Percentiles rank a stretch among this genome's conserved stretches.
These are phyloP conservation scores for Liolophura sinensis DNA, from an alignment of 1,140 invertebrate genomes.

Conservation along the genomic window DNA sequence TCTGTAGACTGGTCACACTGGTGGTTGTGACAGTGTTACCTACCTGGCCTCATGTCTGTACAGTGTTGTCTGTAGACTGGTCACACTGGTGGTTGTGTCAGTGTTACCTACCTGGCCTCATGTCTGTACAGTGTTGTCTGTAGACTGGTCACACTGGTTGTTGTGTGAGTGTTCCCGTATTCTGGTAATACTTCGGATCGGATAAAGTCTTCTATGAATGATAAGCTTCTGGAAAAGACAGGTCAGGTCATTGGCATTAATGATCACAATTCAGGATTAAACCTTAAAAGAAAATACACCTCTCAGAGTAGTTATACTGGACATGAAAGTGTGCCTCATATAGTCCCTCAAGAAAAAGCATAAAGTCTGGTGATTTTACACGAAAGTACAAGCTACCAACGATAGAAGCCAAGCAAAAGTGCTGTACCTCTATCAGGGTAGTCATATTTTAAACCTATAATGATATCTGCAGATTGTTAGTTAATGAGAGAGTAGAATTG, in stretches of 20 bases:
- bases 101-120: constrained; percentile 67
- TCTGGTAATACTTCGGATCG: constrained; percentile 78
- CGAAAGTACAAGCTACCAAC: too few species aligned
- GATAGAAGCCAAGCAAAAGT: too few species aligned
- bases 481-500: too few species aligned
- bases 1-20: too few species aligned
- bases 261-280: constrained; percentile 5
- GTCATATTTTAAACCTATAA: too few species aligned
- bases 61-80: constrained; percentile 80
- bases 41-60: constrained; percentile 70
- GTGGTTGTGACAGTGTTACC: too few species aligned
- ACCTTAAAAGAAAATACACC: constrained; percentile 14
- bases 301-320: constrained; percentile 9
- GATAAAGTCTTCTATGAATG: constrained; percentile 89
- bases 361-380: background rate
- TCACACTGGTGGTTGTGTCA: constrained; percentile 78
- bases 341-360: background rate
- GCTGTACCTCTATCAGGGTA: too few species aligned
- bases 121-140: constrained; percentile 87
- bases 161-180: constrained; percentile 85
- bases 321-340: constrained; percentile 15
- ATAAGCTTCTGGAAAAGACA: constrained; percentile 81
- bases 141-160: constrained; percentile 80
- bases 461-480: too few species aligned
- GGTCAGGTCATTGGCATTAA: constrained; percentile 65